phyloP scores from a whole-genome alignment of 1,140 invertebrate species.

The Tetraneura akinire region DNA sequence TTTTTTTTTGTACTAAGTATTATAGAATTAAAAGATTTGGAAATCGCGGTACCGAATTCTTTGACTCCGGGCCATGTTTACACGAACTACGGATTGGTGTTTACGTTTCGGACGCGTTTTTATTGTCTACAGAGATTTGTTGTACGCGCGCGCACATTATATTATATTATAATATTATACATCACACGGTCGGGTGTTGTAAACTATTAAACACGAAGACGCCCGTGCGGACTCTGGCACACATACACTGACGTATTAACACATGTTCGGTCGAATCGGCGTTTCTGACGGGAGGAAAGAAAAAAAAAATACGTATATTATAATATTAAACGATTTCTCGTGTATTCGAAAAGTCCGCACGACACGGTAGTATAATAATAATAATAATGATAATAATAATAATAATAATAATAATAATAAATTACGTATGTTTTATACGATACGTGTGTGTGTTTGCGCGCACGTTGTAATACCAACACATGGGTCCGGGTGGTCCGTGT shows the following conservation, averaged over 20 bases:
- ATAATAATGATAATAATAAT: too few species aligned
- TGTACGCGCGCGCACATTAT: not conserved
- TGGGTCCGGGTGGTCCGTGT: conserved; percentile 33
- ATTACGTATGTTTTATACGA: not conserved
- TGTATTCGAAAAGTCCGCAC: conserved; percentile 48
- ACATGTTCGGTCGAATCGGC: conserved; percentile 43
- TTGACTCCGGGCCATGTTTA: conserved; percentile 48
- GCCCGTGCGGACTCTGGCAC: not conserved
- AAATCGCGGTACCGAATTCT: conserved; percentile 31
- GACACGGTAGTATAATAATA: conserved; percentile 3
- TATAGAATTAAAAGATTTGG: conserved; percentile 2
- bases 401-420: too few species aligned
- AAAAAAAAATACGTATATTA: not conserved
- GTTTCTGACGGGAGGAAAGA: conserved; percentile 30
- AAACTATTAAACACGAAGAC: conserved; percentile 42
- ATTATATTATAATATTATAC: too few species aligned
- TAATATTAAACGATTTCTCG: conserved; percentile 38
- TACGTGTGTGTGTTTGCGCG: not conserved
- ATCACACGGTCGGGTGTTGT: conserved; percentile 1
- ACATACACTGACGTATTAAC: conserved; percentile 20
- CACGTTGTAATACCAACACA: not conserved
- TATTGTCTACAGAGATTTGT: conserved; percentile 20
- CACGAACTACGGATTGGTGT: conserved; percentile 38
- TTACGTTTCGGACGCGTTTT: conserved; percentile 36
- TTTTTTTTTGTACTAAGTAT: too few species aligned